Percentiles rank a stretch among this genome's conserved stretches.
These are phyloP conservation scores for Orchesella cincta DNA, from an alignment of 1,140 invertebrate genomes.

Conservation along the genomic window DNA sequence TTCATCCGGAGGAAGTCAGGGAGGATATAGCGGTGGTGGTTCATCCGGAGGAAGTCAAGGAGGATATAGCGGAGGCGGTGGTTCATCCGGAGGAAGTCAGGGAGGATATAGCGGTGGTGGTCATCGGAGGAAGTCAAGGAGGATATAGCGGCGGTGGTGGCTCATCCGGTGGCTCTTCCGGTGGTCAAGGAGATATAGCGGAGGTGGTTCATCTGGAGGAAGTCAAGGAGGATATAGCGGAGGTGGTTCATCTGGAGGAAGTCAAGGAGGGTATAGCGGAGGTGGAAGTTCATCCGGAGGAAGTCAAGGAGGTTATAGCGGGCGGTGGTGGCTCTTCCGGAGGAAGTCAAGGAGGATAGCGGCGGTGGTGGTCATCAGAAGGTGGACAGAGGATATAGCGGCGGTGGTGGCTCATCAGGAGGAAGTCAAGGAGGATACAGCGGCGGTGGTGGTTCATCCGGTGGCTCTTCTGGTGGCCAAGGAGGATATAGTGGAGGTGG, in stretches of 20 bases:
- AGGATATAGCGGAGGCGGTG: neutral
- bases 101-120: conserved; percentile 10
- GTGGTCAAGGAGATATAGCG: neutral
- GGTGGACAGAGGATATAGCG: neutral
- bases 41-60: neutral
- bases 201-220: neutral
- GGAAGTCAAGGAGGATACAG: neutral
- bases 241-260: neutral
- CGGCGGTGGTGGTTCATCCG: neutral
- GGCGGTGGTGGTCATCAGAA: neutral
- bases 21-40: conserved; percentile 1
- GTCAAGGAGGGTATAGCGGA: too few relatives aligned
- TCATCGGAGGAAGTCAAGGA: neutral
- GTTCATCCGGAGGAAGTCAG: neutral
- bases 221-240: neutral
- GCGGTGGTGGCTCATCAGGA: neutral
- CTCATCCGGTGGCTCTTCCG: neutral
- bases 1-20: neutral
- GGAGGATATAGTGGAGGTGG: conserved; percentile 2
- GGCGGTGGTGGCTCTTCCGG: neutral
- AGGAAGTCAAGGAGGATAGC: neutral
- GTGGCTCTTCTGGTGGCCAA: neutral
- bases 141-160: conserved; percentile 4
- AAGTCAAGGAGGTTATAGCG: neutral
- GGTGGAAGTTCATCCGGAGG: neutral